Evolutionary conservation across 30 jellyfish, hydroid and myxozoan genomes (phyloP), one percentile per base, ranked within the genome.

Genomic region (Nemopilema nomurai): DNA sequence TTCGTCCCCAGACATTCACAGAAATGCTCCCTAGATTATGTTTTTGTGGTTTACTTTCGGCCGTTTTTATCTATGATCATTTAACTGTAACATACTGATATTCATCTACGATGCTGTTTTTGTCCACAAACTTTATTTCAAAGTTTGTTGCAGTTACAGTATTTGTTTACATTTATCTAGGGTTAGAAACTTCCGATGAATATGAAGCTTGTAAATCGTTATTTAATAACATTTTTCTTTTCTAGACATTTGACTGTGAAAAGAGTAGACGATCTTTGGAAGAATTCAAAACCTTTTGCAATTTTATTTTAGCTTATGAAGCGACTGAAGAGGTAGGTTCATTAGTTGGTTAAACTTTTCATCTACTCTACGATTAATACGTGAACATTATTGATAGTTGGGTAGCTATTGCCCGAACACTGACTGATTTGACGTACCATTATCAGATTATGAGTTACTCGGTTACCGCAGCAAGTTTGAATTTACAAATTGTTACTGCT

Each of bases 241-340:
- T 74, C 66, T 63, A 80, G 91, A 25, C 92, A 7, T 78, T 26
- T 25, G 93, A 74, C 51, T 53, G 49, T 65, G 92, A 68, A 65
- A 89, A 76, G 62, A 67, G 87, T 18, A 74, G 92, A 66, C 73
- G 90, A 28, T 63, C 96, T 0, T 73, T 89, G 30, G 96, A 89
- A 28, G 96, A 89, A 33, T 89, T 89, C 92, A 89, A 89, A 63
- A 80, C 62, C 18, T 89, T 89, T 65, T 89, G 96, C 89, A 89
- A 74, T 75, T 89, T 89, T 51, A 89, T 89, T 49, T 80, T 89
- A 57, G 96, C 89, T 18, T 89, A 89, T 69, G 96, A 89, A 69
- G 96, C 96, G 18, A 81, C 84, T 20, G 83, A 79, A 63, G 91
- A 71, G 86, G 96, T 88, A 49, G 72, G 83, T 16, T 31, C 17